These are phyloP conservation scores for Nannospalax galili DNA, from an alignment of 2,113 vertebrate species.

Conservation along the genomic window DNA sequence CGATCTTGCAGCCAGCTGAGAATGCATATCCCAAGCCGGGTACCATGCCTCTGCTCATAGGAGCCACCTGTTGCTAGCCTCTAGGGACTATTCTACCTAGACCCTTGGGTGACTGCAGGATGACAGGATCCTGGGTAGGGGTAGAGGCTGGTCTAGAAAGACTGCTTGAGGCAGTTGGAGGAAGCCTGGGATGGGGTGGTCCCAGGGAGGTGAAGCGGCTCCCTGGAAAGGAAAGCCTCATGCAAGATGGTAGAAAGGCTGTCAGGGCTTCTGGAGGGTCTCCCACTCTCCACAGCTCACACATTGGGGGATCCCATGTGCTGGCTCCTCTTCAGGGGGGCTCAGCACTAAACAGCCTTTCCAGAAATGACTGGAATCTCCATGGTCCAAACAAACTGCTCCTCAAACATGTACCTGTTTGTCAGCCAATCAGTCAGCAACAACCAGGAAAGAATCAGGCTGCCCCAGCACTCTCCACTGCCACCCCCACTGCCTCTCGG, in stretches of 20 bases:
- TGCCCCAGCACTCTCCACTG: not conserved
- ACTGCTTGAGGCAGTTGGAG: fast-evolving
- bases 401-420: too few relatives aligned
- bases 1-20: not conserved
- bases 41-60: not conserved
- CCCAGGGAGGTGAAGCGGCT: not conserved
- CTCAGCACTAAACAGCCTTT: not conserved
- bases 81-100: fast-evolving
- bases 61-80: not conserved
- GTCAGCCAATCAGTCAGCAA: too few relatives aligned
- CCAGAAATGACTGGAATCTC: not conserved
- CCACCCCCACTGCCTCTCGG: not conserved
- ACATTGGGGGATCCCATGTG: too few relatives aligned
- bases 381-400: not conserved
- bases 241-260: too few relatives aligned
- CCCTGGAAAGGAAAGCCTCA: not conserved
- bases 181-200: not conserved
- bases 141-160: not conserved
- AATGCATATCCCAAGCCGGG: fast-evolving
- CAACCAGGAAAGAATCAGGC: too few relatives aligned
- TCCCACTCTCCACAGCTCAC: too few relatives aligned
- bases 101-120: not conserved
- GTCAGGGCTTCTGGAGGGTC: not conserved
- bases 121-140: fast-evolving
- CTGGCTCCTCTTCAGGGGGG: not conserved